Conservation (phyloP, 2,888 invertebrate species). For the Dryobotodes eremita region DNA sequence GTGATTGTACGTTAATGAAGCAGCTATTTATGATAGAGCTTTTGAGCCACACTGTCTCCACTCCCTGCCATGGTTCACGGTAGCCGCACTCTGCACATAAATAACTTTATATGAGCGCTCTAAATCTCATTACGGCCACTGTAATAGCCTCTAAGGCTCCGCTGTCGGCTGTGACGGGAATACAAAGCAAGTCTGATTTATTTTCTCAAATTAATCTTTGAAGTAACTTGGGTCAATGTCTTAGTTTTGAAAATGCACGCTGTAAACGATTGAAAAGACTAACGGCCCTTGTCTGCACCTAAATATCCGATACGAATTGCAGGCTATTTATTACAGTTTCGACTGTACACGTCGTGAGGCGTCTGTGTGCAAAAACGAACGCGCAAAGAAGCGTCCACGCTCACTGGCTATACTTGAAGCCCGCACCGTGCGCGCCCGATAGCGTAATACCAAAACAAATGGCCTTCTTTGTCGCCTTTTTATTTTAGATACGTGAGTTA, state of each 20-base stretch:
- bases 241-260: conserved; percentile 49
- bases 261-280: conserved; percentile 61
- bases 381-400: conserved; percentile 70
- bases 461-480: conserved; percentile 83
- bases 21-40: conserved; percentile 47
- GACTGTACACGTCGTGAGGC: conserved; percentile 64
- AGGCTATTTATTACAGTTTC: conserved; percentile 77
- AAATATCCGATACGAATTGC: conserved; percentile 75
- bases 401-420: conserved; percentile 63
- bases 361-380: conserved; percentile 79
- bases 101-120: conserved; percentile 89
- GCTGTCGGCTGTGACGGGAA: conserved; percentile 87
- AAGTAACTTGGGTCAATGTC: conserved; percentile 40
- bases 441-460: conserved; percentile 89
- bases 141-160: conserved; percentile 88
- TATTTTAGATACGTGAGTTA: conserved; percentile 85
- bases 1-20: conserved; percentile 59
- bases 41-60: conserved; percentile 48
- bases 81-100: conserved; percentile 84
- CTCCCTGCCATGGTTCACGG: conserved; percentile 66
- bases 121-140: conserved; percentile 89
- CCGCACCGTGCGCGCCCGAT: conserved; percentile 78
- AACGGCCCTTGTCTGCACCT: conserved; percentile 54
- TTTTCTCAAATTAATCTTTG: conserved; percentile 81
- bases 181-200: conserved; percentile 88